Conservation (phyloP, 2,113 vertebrate genomes). For the Carassius auratus region DNA sequence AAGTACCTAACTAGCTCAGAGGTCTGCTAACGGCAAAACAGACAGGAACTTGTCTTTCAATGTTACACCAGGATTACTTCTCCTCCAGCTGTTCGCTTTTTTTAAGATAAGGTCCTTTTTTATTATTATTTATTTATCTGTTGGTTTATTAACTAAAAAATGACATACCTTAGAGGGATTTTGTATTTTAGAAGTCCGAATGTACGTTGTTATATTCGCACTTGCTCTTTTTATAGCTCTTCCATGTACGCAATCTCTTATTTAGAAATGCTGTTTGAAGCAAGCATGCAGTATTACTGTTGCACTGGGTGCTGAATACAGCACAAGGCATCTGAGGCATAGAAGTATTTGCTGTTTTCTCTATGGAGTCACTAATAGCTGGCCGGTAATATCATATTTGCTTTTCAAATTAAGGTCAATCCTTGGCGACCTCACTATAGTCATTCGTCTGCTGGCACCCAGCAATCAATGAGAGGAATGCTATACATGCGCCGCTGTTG, state of each 20-base stretch:
- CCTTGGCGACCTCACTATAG: constrained; percentile 56
- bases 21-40: constrained; percentile 30
- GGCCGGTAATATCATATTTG: constrained; percentile 66
- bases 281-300: constrained; percentile 28
- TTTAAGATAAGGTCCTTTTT: background rate
- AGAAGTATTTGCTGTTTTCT: constrained; percentile 57
- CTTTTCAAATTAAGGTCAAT: constrained; percentile 46
- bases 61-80: background rate
- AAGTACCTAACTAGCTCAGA: constrained; percentile 34
- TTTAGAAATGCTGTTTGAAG: constrained; percentile 38
- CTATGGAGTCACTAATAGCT: constrained; percentile 67
- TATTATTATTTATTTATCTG: background rate
- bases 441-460: constrained; percentile 35
- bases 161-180: background rate
- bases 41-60: constrained; percentile 11
- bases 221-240: constrained; percentile 11
- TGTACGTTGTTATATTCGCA: background rate
- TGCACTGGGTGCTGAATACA: constrained; percentile 16
- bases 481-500: constrained; percentile 39
- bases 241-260: constrained; percentile 10
- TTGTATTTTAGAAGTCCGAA: background rate
- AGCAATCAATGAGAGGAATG: constrained; percentile 53
- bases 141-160: background rate
- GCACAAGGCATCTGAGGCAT: constrained; percentile 47
- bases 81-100: background rate